Percentiles rank a stretch among this genome's conserved stretches.
These are phyloP conservation scores for Oreonectes daqikongensis DNA, from an alignment of 2,797 vertebrate genomes.

Conservation along the genomic window DNA sequence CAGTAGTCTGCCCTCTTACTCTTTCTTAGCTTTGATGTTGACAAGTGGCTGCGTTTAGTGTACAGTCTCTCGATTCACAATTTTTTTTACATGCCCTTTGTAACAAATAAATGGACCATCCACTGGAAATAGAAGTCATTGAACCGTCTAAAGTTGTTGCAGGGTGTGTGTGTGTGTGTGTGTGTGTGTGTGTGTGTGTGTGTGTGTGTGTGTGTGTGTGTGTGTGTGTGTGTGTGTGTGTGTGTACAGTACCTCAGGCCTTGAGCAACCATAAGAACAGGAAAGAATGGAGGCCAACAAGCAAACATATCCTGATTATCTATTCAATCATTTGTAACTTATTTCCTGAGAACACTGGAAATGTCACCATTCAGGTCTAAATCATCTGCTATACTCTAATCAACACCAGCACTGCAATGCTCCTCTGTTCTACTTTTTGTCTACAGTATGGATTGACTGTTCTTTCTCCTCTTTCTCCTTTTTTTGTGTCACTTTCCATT, in stretches of 20 bases:
- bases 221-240: constrained; percentile 22
- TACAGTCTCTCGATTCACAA: constrained; percentile 41
- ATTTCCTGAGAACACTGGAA: constrained; percentile 62
- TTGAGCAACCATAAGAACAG: constrained; percentile 56
- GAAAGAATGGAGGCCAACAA: constrained; percentile 58
- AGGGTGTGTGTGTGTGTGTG: constrained; percentile 27
- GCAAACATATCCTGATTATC: constrained; percentile 61
- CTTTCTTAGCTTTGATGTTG: constrained; percentile 45
- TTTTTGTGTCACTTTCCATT: constrained; percentile 5
- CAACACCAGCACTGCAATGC: constrained; percentile 59
- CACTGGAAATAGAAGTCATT: constrained; percentile 48
- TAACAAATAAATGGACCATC: constrained; percentile 37
- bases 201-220: constrained; percentile 42
- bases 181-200: constrained; percentile 7
- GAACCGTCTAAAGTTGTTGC: constrained; percentile 37
- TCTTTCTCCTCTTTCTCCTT: constrained; percentile 12
- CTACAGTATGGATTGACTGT: constrained; percentile 44
- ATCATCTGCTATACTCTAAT: constrained; percentile 62
- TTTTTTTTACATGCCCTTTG: constrained; percentile 40
- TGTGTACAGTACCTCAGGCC: constrained; percentile 47
- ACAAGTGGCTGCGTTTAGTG: constrained; percentile 41
- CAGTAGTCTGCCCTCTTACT: constrained; percentile 41
- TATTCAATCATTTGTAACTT: constrained; percentile 61
- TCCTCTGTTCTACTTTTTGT: constrained; percentile 59
- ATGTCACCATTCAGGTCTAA: constrained; percentile 59